Percentiles rank a stretch among this genome's conserved stretches.
phyloP scores from a whole-genome alignment of 2,797 vertebrate genomes.

The Halcyon smyrnensis region DNA sequence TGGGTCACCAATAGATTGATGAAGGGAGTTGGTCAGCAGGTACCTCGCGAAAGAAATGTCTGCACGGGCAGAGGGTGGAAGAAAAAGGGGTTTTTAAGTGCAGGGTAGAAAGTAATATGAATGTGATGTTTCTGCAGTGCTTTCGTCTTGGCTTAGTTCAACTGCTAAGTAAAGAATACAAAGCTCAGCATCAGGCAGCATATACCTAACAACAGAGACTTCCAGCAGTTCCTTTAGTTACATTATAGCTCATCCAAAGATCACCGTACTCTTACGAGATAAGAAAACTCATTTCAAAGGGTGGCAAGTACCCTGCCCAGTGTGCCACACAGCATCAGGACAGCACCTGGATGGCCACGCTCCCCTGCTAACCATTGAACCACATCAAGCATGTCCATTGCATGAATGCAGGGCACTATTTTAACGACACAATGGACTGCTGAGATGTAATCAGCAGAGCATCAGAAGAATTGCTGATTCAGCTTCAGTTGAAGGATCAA shows the following conservation, averaged over 20 bases:
- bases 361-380: neutral
- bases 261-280: neutral
- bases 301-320: neutral
- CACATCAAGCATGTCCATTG: neutral
- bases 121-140: neutral
- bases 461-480: neutral
- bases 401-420: neutral
- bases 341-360: neutral
- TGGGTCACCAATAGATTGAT: neutral
- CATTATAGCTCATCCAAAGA: neutral
- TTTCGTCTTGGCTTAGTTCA: neutral
- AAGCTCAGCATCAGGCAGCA: neutral
- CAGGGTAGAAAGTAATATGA: neutral
- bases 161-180: neutral
- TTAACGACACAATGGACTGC: neutral
- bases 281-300: neutral
- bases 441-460: neutral
- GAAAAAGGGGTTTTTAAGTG: rapidly evolving
- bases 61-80: neutral
- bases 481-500: neutral
- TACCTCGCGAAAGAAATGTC: neutral
- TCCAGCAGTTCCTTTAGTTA: neutral
- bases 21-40: neutral
- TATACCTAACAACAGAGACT: neutral
- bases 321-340: neutral